Evolutionary conservation across 2,888 invertebrate species (phyloP).

Genomic region (Apomyelois bistriatella): DNA sequence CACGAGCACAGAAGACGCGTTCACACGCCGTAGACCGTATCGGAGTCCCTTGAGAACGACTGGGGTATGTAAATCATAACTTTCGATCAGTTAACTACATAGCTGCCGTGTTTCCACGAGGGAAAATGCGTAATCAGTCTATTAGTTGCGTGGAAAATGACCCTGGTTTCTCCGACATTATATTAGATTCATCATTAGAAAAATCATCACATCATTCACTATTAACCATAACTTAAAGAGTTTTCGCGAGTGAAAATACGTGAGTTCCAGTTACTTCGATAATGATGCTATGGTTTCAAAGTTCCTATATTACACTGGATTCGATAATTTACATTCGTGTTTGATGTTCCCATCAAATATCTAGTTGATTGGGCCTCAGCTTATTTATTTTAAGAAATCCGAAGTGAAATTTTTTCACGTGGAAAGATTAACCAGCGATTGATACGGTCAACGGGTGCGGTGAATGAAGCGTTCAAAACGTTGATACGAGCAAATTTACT

Average conservation of each 20-base stretch:
- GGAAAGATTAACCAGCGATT: background rate
- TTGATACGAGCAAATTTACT: background rate
- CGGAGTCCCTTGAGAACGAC: slow-evolving; percentile 28
- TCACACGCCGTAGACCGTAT: slow-evolving; percentile 32
- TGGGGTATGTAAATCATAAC: slow-evolving; percentile 24
- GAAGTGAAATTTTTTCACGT: background rate
- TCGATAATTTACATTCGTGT: too few relatives aligned
- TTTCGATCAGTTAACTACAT: slow-evolving; percentile 22
- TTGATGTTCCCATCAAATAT: too few relatives aligned
- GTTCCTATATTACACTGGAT: too few relatives aligned
- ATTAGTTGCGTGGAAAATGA: background rate
- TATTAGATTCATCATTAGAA: background rate
- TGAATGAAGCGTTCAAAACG: slow-evolving; percentile 2
- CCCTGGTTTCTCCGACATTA: background rate
- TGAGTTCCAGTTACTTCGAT: too few relatives aligned
- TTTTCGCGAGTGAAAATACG: too few relatives aligned
- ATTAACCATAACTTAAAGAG: too few relatives aligned
- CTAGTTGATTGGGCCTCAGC: too few relatives aligned
- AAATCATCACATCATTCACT: background rate
- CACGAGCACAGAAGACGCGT: slow-evolving; percentile 12
- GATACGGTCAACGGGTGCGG: background rate
- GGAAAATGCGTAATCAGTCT: slow-evolving; percentile 6
- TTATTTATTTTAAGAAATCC: too few relatives aligned
- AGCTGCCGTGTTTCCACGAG: background rate
- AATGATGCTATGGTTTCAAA: too few relatives aligned